phyloP scores from a whole-genome alignment of 2,113 vertebrate species.

The Saccopteryx bilineata region DNA sequence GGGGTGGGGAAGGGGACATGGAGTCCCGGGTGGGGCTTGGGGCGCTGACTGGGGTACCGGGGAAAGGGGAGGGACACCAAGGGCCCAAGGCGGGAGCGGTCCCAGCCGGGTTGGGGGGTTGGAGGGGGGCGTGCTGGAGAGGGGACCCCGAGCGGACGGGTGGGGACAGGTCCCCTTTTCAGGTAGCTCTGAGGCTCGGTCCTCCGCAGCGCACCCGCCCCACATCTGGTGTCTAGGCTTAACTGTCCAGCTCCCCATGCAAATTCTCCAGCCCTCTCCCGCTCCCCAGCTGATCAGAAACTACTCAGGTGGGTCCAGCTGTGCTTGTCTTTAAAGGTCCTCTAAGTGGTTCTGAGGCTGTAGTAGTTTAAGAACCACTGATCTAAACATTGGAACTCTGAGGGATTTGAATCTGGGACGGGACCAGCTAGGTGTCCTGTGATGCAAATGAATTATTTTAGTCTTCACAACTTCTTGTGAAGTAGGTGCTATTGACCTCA shows the following conservation, averaged over 20 bases:
- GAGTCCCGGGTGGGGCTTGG: neutral
- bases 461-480: neutral
- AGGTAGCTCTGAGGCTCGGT: neutral
- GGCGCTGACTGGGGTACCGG: no score
- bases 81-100: neutral
- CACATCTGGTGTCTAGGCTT: neutral
- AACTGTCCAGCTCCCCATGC: neutral
- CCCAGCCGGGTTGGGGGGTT: neutral
- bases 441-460: no score
- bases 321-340: neutral
- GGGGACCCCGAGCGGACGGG: slow-evolving; percentile 45
- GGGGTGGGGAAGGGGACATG: neutral
- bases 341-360: neutral
- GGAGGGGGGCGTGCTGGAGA: neutral
- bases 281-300: neutral
- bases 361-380: neutral
- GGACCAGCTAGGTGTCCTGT: neutral
- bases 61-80: no score
- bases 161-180: neutral
- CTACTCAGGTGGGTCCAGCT: neutral
- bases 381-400: neutral
- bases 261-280: neutral
- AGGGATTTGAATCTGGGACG: neutral
- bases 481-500: neutral
- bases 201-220: neutral